A percentile compares a stretch with the other conserved stretches of the same genome.
Evolutionary conservation across 2,888 invertebrate genomes (phyloP).

Genomic region (Ectemnius lituratus): DNA sequence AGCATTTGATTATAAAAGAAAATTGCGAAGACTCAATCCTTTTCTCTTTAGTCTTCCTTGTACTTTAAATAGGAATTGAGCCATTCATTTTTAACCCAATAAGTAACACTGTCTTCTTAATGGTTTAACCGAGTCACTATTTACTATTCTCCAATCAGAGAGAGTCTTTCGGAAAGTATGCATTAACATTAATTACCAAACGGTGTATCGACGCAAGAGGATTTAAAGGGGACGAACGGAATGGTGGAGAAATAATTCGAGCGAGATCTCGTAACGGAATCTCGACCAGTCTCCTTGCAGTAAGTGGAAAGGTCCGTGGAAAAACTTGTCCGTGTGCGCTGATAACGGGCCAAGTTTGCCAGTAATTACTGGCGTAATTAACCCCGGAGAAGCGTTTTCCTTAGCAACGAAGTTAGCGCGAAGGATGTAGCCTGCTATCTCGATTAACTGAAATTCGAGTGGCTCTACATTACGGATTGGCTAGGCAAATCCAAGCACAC

Average conservation of each 20-base stretch:
- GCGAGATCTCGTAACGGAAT: neutral
- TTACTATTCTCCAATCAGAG: too few species aligned
- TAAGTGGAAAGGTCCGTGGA: constrained; percentile 6
- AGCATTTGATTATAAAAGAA: too few species aligned
- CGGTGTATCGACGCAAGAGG: too few species aligned
- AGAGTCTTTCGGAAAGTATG: too few species aligned
- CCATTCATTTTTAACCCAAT: too few species aligned
- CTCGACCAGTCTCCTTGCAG: neutral
- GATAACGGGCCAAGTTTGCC: constrained; percentile 25
- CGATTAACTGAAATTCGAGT: constrained; percentile 17
- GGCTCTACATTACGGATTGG: constrained; percentile 4
- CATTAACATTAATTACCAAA: too few species aligned
- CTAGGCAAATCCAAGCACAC: neutral
- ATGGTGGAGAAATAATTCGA: neutral
- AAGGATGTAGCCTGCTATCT: neutral
- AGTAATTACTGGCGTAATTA: constrained; percentile 39
- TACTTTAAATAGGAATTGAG: too few species aligned
- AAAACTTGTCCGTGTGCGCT: constrained; percentile 8
- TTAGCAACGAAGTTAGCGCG: constrained; percentile 14
- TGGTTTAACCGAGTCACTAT: too few species aligned
- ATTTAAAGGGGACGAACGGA: too few species aligned
- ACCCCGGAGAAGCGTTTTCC: constrained; percentile 13
- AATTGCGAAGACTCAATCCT: too few species aligned
- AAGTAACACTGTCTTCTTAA: too few species aligned
- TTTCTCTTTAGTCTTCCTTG: too few species aligned